Percentiles rank a stretch among this genome's conserved stretches.
These are phyloP conservation scores for Nephrotoma flavescens DNA, from an alignment of 2,888 invertebrate genomes.

Conservation along the genomic window DNA sequence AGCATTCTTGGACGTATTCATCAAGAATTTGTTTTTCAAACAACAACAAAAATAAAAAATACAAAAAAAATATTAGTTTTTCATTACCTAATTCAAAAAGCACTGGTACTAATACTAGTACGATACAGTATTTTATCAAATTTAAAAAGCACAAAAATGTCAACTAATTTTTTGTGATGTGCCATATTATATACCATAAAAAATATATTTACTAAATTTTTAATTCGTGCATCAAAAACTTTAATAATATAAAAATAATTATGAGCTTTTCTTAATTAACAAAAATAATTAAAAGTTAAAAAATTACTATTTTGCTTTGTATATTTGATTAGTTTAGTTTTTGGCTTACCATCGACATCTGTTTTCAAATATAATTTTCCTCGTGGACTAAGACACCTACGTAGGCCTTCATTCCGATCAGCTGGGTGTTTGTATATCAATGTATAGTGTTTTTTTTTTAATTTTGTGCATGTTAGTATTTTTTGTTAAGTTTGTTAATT, in stretches of 20 bases:
- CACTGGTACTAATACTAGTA: too few species aligned
- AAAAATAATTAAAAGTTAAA: neutral
- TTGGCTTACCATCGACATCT: conserved; percentile 65
- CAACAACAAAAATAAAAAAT: too few species aligned
- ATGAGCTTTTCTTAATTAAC: neutral
- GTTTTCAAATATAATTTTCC: conserved; percentile 73
- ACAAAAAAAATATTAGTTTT: too few species aligned
- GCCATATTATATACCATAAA: neutral
- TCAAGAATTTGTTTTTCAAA: too few species aligned
- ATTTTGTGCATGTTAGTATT: neutral
- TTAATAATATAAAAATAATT: neutral
- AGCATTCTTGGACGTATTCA: too few species aligned
- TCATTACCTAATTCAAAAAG: too few species aligned
- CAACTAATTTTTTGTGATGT: neutral
- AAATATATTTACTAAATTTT: neutral
- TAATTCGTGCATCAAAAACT: neutral
- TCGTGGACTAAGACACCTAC: conserved; percentile 61
- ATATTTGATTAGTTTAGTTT: conserved; percentile 1
- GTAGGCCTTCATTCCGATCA: conserved; percentile 58
- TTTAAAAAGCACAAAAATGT: neutral
- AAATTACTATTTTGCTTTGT: neutral
- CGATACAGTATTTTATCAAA: neutral
- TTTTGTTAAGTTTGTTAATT: neutral
- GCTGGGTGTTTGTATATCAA: conserved; percentile 13
- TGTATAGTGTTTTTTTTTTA: neutral